Evolutionary conservation across 1,140 invertebrate genomes (phyloP), one percentile per base, ranked within the genome.

Genomic region (Sogatella furcifera): DNA sequence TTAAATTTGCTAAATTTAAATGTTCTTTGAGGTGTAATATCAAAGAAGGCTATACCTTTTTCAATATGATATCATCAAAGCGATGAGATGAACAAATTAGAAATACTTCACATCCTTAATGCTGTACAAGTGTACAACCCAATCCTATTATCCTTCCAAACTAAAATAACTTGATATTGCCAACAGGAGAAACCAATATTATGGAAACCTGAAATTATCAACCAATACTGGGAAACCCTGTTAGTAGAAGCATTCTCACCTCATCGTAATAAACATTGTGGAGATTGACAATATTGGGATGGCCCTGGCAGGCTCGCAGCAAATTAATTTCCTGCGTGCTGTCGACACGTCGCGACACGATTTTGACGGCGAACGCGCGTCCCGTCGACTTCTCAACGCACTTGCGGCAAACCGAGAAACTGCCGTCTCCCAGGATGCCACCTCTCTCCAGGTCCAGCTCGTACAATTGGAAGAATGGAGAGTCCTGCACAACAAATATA

Each of bases 281-380:
- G 52, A 97, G 72, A 55, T 83, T 81, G 14, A 98, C 93, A 67
- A 98, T 88, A 70, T 94, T 94, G 2, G 82, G 81, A 73, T 96
- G 93, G 53, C 87, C 89, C 71, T 89, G 91, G 72, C 90, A 96
- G 56, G 78, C 78, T 65, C 84, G 82, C 56, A 95, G 75, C 42
- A 95, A 70, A 64, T 82, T 81, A 1, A 92, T 82, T 73, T 97
- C 93, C 52, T 84, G 79, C 2, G 77, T 79, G 28, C 85, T 84
- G 66, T 93, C 87, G 52, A 88, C 79, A 31, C 83, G 79, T n/a
- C 86, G 78, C 65, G 83, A 88, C 9, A 96, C 80, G 62, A 97
- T 95, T 79, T 97, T 97, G 1, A 96, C 93, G 11, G 93, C 93
- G 73, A 82, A 95, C 56, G 85, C 81, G 63, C 83, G 80, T 11